phyloP scores from a whole-genome alignment of 2,113 vertebrate genomes.

The Oryzias melastigma region DNA sequence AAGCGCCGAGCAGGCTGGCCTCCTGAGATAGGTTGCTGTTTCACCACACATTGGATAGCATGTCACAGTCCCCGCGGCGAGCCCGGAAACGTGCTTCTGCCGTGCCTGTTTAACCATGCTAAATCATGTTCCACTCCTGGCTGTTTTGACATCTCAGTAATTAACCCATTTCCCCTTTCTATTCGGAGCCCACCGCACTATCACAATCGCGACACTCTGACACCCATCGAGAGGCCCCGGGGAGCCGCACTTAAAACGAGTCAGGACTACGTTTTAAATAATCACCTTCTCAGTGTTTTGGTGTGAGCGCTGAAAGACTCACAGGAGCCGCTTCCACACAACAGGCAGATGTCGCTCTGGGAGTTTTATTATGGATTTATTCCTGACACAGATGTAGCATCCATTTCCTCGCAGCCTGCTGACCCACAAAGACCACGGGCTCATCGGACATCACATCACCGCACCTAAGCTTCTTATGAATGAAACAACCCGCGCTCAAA shows the following conservation, averaged over 20 bases:
- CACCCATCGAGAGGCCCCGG: slow-evolving; percentile 8
- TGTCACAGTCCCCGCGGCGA: slow-evolving; percentile 26
- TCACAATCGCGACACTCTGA: slow-evolving; percentile 17
- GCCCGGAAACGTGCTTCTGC: slow-evolving; percentile 28
- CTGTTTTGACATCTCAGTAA: slow-evolving; percentile 50
- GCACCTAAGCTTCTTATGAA: slow-evolving; percentile 13
- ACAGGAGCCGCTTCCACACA: too few relatives aligned
- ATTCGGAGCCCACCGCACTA: slow-evolving; percentile 22
- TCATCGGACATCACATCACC: slow-evolving; percentile 1
- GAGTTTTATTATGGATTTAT: slow-evolving; percentile 18
- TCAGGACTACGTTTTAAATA: not conserved
- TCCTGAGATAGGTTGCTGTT: slow-evolving; percentile 49
- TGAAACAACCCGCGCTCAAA: too few relatives aligned
- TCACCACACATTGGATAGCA: slow-evolving; percentile 31
- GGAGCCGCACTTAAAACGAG: not conserved
- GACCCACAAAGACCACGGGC: slow-evolving; percentile 4
- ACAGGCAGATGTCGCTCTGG: not conserved
- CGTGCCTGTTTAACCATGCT: slow-evolving; percentile 34
- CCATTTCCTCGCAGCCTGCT: slow-evolving; percentile 4
- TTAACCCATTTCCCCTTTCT: slow-evolving; percentile 49
- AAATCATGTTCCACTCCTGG: slow-evolving; percentile 38
- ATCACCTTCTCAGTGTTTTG: not conserved
- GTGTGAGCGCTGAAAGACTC: not conserved
- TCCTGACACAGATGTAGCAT: slow-evolving; percentile 7
- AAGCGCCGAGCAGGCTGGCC: slow-evolving; percentile 35